Conservation (phyloP, 1,140 invertebrate species). For the Tetramorium alpestre region DNA sequence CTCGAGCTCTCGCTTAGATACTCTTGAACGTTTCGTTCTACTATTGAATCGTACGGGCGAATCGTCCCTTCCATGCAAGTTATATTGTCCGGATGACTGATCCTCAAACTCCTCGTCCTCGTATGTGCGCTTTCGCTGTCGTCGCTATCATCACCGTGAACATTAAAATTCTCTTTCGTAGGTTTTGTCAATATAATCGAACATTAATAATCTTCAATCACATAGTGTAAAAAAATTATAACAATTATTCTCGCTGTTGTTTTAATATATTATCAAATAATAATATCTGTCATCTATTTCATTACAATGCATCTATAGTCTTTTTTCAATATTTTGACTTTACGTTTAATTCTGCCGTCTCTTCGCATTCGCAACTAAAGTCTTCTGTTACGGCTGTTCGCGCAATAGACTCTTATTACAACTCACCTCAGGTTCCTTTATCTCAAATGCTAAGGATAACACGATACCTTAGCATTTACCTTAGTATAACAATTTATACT, state of each 20-base stretch:
- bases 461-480: background rate
- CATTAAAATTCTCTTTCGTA: background rate
- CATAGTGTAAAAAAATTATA: background rate
- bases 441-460: conserved; percentile 12
- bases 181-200: background rate
- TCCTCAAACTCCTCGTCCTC: conserved; percentile 23
- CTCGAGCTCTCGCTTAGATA: conserved; percentile 43
- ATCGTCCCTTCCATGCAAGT: background rate
- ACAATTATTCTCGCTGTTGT: background rate
- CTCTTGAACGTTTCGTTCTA: conserved; percentile 34
- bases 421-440: background rate
- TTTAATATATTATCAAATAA: background rate
- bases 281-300: background rate
- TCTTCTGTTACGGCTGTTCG: background rate
- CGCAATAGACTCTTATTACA: background rate
- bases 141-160: conserved; percentile 21
- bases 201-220: background rate
- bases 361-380: background rate
- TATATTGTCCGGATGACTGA: conserved; percentile 8
- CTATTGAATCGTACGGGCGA: conserved; percentile 16
- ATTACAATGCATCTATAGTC: background rate
- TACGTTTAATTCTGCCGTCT: background rate
- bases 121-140: conserved; percentile 6
- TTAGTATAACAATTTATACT: background rate
- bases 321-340: background rate